These are phyloP conservation scores for Pionites leucogaster DNA, from an alignment of 2,113 vertebrate species.

Conservation along the genomic window DNA sequence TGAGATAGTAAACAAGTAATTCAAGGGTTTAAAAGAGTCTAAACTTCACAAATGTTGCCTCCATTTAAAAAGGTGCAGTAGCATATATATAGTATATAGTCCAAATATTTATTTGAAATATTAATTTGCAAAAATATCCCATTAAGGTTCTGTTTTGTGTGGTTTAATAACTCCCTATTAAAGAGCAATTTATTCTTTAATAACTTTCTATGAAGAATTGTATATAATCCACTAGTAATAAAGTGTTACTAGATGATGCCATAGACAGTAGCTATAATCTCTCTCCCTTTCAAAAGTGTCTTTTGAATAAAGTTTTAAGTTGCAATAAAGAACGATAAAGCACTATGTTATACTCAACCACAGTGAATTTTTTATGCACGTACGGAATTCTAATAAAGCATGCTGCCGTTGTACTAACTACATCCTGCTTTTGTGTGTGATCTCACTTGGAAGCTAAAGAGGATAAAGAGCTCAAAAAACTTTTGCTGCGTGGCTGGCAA, in stretches of 20 bases:
- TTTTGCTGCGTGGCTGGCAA: not conserved
- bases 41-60: not conserved
- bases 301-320: not conserved
- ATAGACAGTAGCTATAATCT: not conserved
- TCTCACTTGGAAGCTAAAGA: not conserved
- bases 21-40: not conserved
- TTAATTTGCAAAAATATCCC: not conserved
- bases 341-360: not conserved
- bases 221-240: not conserved
- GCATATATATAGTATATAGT: not conserved
- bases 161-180: not conserved
- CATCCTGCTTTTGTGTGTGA: not conserved
- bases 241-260: not conserved
- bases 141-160: not conserved
- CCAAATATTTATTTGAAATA: not conserved
- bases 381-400: not conserved
- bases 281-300: not conserved
- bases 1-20: not conserved
- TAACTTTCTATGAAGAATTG: not conserved
- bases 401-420: not conserved
- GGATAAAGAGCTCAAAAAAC: not conserved
- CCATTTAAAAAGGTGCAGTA: not conserved
- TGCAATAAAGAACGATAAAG: not conserved
- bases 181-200: not conserved
- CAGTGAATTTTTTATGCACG: not conserved